Conservation (phyloP, 1,140 invertebrate species). For the Procambarus virginalis region DNA sequence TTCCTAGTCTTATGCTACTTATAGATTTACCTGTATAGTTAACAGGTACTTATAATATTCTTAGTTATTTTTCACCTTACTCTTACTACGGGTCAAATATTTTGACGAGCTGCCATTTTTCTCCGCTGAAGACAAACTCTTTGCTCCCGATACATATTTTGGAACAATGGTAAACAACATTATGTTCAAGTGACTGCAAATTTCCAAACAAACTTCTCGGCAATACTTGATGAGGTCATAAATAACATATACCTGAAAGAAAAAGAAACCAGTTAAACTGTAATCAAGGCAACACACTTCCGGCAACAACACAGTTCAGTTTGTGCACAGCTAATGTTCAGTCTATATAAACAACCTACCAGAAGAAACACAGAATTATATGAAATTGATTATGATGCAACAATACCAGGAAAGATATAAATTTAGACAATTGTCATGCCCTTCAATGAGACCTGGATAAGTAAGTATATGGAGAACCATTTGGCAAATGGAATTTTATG, state of each 20-base stretch:
- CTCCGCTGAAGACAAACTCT: conserved; percentile 20
- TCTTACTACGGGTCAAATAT: conserved; percentile 60
- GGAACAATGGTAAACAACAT: conserved; percentile 85
- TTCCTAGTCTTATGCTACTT: conserved; percentile 5
- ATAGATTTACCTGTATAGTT: conserved; percentile 19
- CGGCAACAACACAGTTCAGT: too few species aligned
- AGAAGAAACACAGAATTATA: too few species aligned
- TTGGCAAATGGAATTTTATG: too few species aligned
- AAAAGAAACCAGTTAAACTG: conserved; percentile 69
- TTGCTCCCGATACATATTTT: not conserved
- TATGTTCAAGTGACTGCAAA: conserved; percentile 91
- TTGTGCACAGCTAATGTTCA: too few species aligned
- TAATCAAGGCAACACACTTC: too few species aligned
- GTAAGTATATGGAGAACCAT: too few species aligned
- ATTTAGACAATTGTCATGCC: too few species aligned
- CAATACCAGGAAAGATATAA: too few species aligned
- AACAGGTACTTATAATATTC: not conserved
- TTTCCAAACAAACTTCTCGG: conserved; percentile 88
- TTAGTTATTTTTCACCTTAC: conserved; percentile 54
- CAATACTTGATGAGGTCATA: conserved; percentile 88
- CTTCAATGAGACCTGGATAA: too few species aligned
- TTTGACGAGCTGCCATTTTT: conserved; percentile 63
- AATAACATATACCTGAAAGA: conserved; percentile 83
- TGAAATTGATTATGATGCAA: too few species aligned
- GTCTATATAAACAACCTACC: too few species aligned